Conservation (phyloP, 2,888 invertebrate genomes). For the Beris chalybata region DNA sequence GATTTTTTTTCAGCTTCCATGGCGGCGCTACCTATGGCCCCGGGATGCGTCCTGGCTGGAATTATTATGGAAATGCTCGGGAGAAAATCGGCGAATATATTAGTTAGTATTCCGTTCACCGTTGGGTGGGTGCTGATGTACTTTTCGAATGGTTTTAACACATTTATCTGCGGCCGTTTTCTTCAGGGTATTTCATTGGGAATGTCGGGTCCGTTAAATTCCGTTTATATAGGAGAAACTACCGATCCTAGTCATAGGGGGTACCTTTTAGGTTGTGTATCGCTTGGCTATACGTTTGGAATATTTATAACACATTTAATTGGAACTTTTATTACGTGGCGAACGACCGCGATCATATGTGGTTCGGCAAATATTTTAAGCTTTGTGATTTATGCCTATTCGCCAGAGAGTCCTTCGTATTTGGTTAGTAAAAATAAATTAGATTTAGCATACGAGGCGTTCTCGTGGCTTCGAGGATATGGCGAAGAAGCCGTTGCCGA, state of each 20-base stretch:
- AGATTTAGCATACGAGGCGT: constrained; percentile 60
- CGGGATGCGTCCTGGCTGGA: constrained; percentile 64
- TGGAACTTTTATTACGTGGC: constrained; percentile 67
- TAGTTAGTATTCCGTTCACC: constrained; percentile 61
- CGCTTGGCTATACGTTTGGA: constrained; percentile 62
- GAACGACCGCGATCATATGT: constrained; percentile 62
- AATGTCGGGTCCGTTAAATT: constrained; percentile 60
- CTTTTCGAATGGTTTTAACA: constrained; percentile 57
- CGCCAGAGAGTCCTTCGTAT: constrained; percentile 68
- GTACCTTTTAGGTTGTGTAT: constrained; percentile 61
- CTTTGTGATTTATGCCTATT: constrained; percentile 57
- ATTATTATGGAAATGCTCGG: constrained; percentile 65
- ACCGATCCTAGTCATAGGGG: constrained; percentile 64
- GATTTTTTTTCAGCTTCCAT: constrained; percentile 59
- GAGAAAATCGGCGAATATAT: constrained; percentile 61
- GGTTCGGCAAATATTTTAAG: constrained; percentile 59
- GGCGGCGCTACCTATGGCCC: constrained; percentile 66
- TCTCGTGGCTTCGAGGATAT: constrained; percentile 61
- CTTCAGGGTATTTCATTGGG: constrained; percentile 63
- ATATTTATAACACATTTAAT: constrained; percentile 62
- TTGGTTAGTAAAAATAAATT: constrained; percentile 60
- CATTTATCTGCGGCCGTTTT: constrained; percentile 61
- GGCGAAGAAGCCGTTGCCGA: constrained; percentile 59
- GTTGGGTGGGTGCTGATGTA: constrained; percentile 65
- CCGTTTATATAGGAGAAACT: constrained; percentile 65